Conservation (phyloP, 2,888 invertebrate genomes). For the Cataglyphis livida region DNA sequence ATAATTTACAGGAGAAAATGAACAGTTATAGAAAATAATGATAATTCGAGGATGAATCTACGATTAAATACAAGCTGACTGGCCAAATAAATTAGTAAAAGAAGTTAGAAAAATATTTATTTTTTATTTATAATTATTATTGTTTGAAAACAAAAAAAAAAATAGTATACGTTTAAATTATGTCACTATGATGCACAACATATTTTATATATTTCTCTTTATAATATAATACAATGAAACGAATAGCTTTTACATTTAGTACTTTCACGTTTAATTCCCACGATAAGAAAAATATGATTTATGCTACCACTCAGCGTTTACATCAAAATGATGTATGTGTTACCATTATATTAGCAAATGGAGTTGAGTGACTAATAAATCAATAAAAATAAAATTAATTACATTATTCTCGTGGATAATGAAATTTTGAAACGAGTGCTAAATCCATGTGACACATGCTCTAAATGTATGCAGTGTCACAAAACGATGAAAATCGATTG, state of each 20-base stretch:
- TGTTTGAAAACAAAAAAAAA: neutral
- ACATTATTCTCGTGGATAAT: neutral
- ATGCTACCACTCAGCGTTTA: neutral
- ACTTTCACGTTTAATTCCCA: neutral
- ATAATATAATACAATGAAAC: neutral
- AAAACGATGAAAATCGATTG: constrained; percentile 37
- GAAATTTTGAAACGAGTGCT: constrained; percentile 14
- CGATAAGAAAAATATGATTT: neutral
- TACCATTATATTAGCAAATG: constrained; percentile 3
- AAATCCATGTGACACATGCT: neutral
- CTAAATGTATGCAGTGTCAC: constrained; percentile 40
- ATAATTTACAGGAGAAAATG: constrained; percentile 1
- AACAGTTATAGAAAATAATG: constrained; percentile 22
- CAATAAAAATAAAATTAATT: constrained; percentile 35
- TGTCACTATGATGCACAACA: neutral
- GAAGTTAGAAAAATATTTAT: neutral
- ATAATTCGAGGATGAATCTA: constrained; percentile 16
- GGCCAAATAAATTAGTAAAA: neutral
- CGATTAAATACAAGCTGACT: constrained; percentile 4
- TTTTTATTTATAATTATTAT: neutral
- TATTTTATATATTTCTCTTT: neutral
- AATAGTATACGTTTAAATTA: neutral
- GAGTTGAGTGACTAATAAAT: neutral
- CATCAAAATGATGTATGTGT: neutral
- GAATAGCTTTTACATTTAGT: neutral